Evolutionary conservation across 2,888 invertebrate genomes (phyloP).

Genomic region (Scrobipalpa atriplicella): DNA sequence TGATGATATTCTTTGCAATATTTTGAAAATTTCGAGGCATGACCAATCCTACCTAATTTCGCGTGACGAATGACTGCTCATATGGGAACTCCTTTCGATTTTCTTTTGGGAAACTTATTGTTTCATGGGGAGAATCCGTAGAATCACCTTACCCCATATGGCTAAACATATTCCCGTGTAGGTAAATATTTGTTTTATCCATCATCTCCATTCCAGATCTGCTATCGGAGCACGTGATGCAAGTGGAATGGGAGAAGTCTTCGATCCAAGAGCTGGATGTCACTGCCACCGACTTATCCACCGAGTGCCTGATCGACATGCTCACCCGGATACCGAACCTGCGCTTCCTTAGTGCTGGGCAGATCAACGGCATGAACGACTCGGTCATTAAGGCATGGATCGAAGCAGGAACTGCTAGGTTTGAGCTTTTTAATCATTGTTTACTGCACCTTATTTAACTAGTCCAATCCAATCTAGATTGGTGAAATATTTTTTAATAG

Average conservation of each 20-base stretch:
- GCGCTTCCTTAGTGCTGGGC: conserved; percentile 96
- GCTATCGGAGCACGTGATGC: conserved; percentile 95
- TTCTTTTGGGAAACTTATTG: too few species aligned
- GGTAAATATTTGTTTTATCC: background rate
- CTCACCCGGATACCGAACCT: conserved; percentile 93
- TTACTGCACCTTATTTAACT: too few species aligned
- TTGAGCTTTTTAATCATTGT: conserved; percentile 28
- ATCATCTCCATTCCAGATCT: conserved; percentile 84
- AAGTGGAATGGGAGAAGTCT: conserved; percentile 99
- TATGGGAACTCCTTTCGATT: too few species aligned
- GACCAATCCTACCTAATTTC: too few species aligned
- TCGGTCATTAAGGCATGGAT: conserved; percentile 95
- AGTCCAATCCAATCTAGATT: too few species aligned
- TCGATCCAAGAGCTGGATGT: conserved; percentile 97
- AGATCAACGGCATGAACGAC: conserved; percentile 99
- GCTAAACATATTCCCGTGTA: too few species aligned
- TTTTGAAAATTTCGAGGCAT: too few species aligned
- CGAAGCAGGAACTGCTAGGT: conserved; percentile 91
- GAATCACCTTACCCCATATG: too few species aligned
- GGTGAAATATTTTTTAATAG: too few species aligned
- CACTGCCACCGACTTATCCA: conserved; percentile 97
- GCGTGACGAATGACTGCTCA: too few species aligned
- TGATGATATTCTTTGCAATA: too few species aligned
- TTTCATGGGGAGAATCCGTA: too few species aligned
- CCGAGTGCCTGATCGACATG: conserved; percentile 97